A percentile compares a stretch with the other conserved stretches of the same genome.
These are phyloP conservation scores for Orientallactaga sibirica DNA, from an alignment of 2,797 vertebrate genomes.

Conservation along the genomic window DNA sequence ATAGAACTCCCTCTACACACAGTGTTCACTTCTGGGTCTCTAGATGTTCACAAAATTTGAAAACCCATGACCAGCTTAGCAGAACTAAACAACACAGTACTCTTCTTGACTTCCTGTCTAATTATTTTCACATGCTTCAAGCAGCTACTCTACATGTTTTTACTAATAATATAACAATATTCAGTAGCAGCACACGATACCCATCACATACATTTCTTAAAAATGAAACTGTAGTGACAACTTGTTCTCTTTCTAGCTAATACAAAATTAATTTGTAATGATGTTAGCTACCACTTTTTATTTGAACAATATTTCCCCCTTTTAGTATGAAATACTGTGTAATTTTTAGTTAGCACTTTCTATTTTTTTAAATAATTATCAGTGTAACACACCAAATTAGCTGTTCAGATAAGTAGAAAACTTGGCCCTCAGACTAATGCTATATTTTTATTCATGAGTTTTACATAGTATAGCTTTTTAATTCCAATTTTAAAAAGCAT, in stretches of 20 bases:
- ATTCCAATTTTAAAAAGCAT: background rate
- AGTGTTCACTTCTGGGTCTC: background rate
- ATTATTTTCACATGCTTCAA: no score
- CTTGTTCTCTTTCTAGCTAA: background rate
- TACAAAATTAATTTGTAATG: background rate
- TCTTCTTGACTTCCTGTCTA: background rate
- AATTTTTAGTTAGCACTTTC: background rate
- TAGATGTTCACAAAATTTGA: background rate
- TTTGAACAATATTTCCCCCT: background rate
- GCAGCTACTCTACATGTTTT: no score
- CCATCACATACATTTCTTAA: no score
- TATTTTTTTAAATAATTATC: background rate
- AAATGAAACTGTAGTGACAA: background rate
- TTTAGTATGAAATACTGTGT: constrained; percentile 3
- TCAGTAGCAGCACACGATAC: background rate
- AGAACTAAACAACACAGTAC: background rate
- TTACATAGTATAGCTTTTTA: background rate
- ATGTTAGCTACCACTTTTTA: background rate
- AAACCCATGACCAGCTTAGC: background rate
- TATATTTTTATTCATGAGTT: background rate
- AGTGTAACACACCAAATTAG: background rate
- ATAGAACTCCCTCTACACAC: background rate
- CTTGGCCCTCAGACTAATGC: background rate
- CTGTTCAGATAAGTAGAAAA: background rate
- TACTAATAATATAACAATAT: background rate